phyloP scores from a whole-genome alignment of 2,797 vertebrate species.

The Melanotaenia maccullochi region DNA sequence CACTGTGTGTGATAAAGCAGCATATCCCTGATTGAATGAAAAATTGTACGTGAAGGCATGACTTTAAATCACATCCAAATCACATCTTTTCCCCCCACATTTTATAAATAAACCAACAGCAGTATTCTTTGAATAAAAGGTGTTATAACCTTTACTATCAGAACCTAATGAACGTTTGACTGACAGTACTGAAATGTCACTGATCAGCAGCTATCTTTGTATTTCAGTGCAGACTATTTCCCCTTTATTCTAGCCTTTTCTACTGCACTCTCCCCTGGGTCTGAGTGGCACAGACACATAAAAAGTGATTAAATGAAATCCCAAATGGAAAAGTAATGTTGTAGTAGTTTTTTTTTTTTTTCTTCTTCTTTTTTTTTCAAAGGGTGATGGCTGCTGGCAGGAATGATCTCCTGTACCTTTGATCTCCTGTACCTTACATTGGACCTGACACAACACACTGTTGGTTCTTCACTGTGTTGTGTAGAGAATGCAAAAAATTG shows the following conservation, averaged over 20 bases:
- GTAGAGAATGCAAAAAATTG: too few species aligned
- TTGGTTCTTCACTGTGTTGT: too few species aligned
- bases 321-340: too few species aligned
- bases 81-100: background rate
- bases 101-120: background rate
- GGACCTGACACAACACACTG: too few species aligned
- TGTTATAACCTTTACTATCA: background rate
- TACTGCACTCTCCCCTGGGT: too few species aligned
- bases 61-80: background rate
- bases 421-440: too few species aligned
- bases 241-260: background rate
- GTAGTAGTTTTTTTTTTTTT: too few species aligned
- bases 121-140: background rate
- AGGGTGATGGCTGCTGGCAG: too few species aligned
- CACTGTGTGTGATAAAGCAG: background rate
- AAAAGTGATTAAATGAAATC: too few species aligned
- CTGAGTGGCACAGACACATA: too few species aligned
- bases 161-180: background rate
- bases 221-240: background rate
- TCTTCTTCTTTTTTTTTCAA: too few species aligned
- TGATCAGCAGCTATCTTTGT: background rate
- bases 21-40: background rate
- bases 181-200: background rate
- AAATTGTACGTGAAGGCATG: background rate
- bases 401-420: too few species aligned